Evolutionary conservation across 2,888 invertebrate species (phyloP), one percentile per base, ranked within the genome.

Genomic region (Drosophila niveifrons): DNA sequence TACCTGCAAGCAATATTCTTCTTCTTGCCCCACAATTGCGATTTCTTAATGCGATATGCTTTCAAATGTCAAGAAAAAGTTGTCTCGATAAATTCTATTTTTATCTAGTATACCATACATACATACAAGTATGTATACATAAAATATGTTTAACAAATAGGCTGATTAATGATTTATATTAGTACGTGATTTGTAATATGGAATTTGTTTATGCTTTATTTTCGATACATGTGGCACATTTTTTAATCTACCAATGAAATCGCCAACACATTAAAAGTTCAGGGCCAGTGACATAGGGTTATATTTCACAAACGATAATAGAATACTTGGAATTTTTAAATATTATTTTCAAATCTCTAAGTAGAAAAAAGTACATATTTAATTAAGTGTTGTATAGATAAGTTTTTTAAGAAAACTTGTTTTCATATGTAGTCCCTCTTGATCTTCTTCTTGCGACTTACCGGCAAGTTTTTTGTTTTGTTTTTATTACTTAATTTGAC

Each of bases 391-490:
- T 10, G 15, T 39, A 28, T 13, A 28, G 23, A 39, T 41, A 23
- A 23, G 41, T 39, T 51, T n/a, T 44, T 61, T 15, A 29, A 10
- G 15, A 13, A 59, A 59, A 39, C 23, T 31, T 55, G 50, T 17
- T 59, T 59, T 48, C 31, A 52, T 47, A 28, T 53, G 46, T 17
- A 23, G 28, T 41, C 10, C 18, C 2, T 23, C 23, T 23, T 34
- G 46, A 57, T 46, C 10, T 9, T 17, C n/a, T 15, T 3, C 15
- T 55, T 6, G 2, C 23, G 53, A 51, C 23, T 61, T 66, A 43
- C 67, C 78, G 78, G 75, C 77, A n/a, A 13, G 31, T 51, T 58
- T 28, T 13, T 44, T 43, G 15, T 58, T 50, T 36, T 55, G n/a
- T 67, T 8, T 39, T 13, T 11, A 31, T 61, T 47, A 31, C 15